Percentiles rank a stretch among this genome's conserved stretches.
These are phyloP conservation scores for Eupristina koningsbergeri DNA, from an alignment of 1,140 invertebrate species.

Conservation along the genomic window DNA sequence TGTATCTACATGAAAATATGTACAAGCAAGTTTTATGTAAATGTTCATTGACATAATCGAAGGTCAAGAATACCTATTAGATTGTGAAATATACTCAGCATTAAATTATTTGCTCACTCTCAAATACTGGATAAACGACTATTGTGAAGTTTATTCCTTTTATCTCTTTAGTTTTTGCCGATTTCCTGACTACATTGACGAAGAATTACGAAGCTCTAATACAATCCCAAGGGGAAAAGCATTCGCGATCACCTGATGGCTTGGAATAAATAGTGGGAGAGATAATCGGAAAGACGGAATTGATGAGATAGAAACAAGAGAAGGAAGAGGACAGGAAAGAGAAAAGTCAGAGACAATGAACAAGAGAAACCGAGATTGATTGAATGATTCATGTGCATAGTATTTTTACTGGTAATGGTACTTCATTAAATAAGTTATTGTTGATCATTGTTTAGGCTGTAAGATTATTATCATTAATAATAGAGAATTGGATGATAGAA, in stretches of 20 bases:
- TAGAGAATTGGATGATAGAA: too few relatives aligned
- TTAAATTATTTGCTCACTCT: background rate
- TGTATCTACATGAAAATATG: too few relatives aligned
- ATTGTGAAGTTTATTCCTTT: background rate
- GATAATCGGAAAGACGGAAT: background rate
- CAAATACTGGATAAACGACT: background rate
- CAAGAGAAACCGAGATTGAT: constrained; percentile 24
- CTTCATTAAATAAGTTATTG: background rate
- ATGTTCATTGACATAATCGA: background rate
- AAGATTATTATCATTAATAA: background rate
- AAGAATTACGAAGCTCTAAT: background rate
- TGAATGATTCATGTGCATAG: constrained; percentile 5
- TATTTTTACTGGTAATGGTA: background rate
- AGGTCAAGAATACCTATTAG: background rate
- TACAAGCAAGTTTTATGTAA: background rate
- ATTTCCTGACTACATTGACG: background rate
- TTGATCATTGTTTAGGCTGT: background rate
- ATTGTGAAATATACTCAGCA: background rate
- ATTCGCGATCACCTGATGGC: constrained; percentile 7
- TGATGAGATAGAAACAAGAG: too few relatives aligned
- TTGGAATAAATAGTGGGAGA: constrained; percentile 4
- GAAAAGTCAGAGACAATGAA: constrained; percentile 21
- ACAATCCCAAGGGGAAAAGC: background rate
- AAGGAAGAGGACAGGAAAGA: background rate
- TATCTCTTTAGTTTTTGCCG: background rate